Evolutionary conservation across 2,797 vertebrate genomes (phyloP), one percentile per base, ranked within the genome.

Genomic region (Echeneis naucrates): DNA sequence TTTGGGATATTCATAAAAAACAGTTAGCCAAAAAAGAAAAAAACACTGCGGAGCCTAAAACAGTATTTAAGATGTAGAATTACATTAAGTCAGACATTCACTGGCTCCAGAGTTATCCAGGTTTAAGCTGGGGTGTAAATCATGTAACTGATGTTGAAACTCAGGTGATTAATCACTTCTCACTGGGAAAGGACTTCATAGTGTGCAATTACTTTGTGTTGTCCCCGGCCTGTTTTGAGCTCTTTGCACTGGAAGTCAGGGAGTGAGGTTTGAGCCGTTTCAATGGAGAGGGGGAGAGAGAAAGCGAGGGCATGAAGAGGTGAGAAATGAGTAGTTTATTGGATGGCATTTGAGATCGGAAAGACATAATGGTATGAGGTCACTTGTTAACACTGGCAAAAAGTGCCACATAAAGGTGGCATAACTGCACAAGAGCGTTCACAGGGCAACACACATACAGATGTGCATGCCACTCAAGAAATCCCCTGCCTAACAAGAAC

Each of bases 331-430:
- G 32, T 72, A 68, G 64, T 80, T 87, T 65, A 84, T 75, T 89
- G 84, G 89, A 86, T 53, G 82, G 75, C 78, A 80, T 88, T 80
- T 84, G 56, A 76, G 66, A 82, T 83, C 56, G 80, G 88, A 90
- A 91, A 85, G 56, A 81, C 70, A 80, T 77, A 77, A 86, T 66
- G 55, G 55, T 65, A 87, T 92, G 89, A 90, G 81, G 82, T 93
- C 89, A 93, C 85, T 79, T 90, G 82, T 91, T 91, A 85, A 73
- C 78, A 78, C 88, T 92, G 89, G 88, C 85, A 86, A 61, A 65
- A 72, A 68, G 75, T 69, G 63, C 59, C 67, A 61, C 68, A 59
- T 26, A 16, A 81, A 77, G 75, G 84, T 87, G 85, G 87, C 82
- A 82, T 16, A 75, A 79, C 68, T 77, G 61, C 81, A 72, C 74